phyloP scores from a whole-genome alignment of 2,888 invertebrate genomes.

The Panzeria rudis region DNA sequence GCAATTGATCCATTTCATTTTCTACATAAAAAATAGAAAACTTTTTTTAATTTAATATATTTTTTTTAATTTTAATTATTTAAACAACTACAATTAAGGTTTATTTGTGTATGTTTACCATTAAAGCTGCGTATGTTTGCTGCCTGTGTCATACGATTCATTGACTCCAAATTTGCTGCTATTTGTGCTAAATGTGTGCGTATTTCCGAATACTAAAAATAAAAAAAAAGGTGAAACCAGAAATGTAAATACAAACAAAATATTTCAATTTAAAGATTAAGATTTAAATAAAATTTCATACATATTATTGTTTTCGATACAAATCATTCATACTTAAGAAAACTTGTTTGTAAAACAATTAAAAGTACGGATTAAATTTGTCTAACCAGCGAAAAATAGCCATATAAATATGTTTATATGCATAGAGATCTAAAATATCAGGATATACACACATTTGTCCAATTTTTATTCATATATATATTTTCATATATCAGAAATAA shows the following conservation, averaged over 20 bases:
- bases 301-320: background rate
- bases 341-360: background rate
- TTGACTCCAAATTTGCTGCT: slow-evolving; percentile 80
- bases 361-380: background rate
- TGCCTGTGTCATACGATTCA: slow-evolving; percentile 82
- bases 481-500: too few species aligned
- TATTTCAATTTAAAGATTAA: background rate
- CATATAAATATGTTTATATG: background rate
- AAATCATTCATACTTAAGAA: background rate
- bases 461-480: too few species aligned
- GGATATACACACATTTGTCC: too few species aligned
- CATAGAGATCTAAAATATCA: background rate
- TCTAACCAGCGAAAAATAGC: background rate
- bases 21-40: slow-evolving; percentile 73
- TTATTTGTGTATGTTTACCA: slow-evolving; percentile 73
- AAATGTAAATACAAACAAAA: slow-evolving; percentile 5
- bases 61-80: background rate
- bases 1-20: slow-evolving; percentile 82
- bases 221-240: slow-evolving; percentile 14
- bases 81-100: background rate
- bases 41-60: background rate
- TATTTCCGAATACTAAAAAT: slow-evolving; percentile 81
- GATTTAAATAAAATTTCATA: background rate
- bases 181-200: slow-evolving; percentile 80
- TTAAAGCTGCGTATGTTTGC: slow-evolving; percentile 81